Conservation (phyloP, 2,888 invertebrate species). For the Emmelina monodactyla region DNA sequence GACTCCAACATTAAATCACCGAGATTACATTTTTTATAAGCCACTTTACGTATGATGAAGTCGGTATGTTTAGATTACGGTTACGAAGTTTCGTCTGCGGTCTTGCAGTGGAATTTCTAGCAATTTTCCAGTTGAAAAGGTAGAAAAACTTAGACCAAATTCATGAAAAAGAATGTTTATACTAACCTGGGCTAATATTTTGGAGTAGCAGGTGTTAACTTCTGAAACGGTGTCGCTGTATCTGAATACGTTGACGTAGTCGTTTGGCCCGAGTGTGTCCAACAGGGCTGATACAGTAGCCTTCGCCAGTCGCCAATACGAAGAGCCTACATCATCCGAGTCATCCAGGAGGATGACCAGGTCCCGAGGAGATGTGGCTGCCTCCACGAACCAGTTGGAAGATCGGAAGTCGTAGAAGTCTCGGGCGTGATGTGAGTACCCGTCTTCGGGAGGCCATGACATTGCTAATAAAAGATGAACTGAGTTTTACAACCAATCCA, state of each 20-base stretch:
- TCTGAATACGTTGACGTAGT: constrained; percentile 94
- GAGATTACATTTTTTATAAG: no score
- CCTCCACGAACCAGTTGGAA: constrained; percentile 95
- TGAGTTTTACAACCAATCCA: no score
- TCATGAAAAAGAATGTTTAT: no score
- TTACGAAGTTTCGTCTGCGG: no score
- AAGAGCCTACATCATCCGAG: constrained; percentile 88
- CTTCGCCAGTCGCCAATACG: constrained; percentile 84
- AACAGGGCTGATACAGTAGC: constrained; percentile 89
- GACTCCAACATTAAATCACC: no score
- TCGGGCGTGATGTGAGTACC: constrained; percentile 78
- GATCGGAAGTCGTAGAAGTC: constrained; percentile 94
- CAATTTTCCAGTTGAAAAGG: no score
- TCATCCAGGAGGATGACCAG: constrained; percentile 92
- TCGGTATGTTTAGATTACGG: no score
- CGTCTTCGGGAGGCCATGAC: constrained; percentile 85
- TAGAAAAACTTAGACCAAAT: no score
- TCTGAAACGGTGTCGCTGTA: constrained; percentile 87
- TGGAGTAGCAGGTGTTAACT: constrained; percentile 89
- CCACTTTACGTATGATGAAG: no score
- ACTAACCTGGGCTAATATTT: constrained; percentile 85
- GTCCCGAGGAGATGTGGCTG: constrained; percentile 97
- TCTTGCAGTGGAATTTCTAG: no score
- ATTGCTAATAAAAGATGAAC: constrained; percentile 61
- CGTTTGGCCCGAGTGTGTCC: constrained; percentile 95